Percentiles rank a stretch among this genome's conserved stretches.
Evolutionary conservation across 2,113 vertebrate genomes (phyloP).

Genomic region (Platichthys stellatus): DNA sequence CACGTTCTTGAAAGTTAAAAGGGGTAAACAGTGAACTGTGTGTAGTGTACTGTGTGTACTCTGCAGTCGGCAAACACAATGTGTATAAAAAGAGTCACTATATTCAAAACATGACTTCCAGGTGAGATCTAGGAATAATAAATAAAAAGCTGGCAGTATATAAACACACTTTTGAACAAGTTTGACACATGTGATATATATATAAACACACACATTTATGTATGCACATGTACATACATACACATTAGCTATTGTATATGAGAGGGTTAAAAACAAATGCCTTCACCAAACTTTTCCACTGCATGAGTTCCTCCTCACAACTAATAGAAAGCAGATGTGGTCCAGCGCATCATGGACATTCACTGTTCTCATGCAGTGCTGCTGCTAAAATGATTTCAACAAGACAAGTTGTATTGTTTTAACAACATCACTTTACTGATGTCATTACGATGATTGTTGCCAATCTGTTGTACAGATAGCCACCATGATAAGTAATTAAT

Average conservation of each 20-base stretch:
- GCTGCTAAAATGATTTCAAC: neutral
- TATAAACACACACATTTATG: too few species aligned
- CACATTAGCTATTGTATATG: neutral
- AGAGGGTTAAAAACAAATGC: neutral
- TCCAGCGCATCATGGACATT: neutral
- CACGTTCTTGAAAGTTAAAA: neutral
- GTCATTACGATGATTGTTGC: neutral
- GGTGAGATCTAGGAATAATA: too few species aligned
- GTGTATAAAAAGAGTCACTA: too few species aligned
- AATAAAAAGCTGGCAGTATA: too few species aligned
- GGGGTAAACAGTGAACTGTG: too few species aligned
- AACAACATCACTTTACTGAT: too few species aligned
- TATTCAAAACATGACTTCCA: too few species aligned
- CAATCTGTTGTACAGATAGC: neutral
- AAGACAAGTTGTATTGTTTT: neutral
- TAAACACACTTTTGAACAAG: too few species aligned
- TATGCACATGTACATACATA: neutral
- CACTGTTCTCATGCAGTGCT: neutral
- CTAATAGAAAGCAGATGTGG: conserved; percentile 62
- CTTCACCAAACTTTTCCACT: conserved; percentile 11
- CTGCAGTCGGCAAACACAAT: too few species aligned
- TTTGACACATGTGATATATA: too few species aligned
- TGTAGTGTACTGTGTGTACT: too few species aligned
- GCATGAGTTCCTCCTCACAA: conserved; percentile 32
- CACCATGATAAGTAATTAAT: neutral